A percentile compares a stretch with the other conserved stretches of the same genome.
Conservation (phyloP, 2,888 invertebrate genomes). For the Limulus polyphemus region DNA sequence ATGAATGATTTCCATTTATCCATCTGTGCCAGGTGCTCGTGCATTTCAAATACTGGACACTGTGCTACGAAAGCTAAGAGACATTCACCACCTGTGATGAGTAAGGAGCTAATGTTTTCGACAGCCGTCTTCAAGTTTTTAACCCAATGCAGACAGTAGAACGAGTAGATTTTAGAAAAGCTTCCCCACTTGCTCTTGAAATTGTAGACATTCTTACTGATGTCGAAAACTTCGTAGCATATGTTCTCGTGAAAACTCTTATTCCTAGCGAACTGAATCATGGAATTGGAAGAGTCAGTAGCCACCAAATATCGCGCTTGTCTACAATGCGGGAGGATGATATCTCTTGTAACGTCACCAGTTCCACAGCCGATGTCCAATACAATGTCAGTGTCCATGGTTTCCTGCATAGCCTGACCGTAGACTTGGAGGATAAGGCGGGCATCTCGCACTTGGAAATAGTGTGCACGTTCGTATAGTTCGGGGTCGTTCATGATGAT, state of each 20-base stretch:
- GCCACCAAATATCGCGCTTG: not conserved
- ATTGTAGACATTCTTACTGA: constrained; percentile 8
- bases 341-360: constrained; percentile 16
- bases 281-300: not conserved
- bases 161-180: constrained; percentile 45
- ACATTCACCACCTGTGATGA: constrained; percentile 55
- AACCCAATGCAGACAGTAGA: constrained; percentile 69
- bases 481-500: constrained; percentile 16
- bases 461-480: constrained; percentile 12
- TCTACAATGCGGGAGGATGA: constrained; percentile 8
- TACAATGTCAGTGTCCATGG: constrained; percentile 6
- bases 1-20: constrained; percentile 52
- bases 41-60: constrained; percentile 56
- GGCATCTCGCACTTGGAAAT: constrained; percentile 18
- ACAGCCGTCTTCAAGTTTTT: constrained; percentile 56
- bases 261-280: constrained; percentile 11
- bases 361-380: constrained; percentile 21
- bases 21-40: constrained; percentile 47
- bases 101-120: constrained; percentile 50
- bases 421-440: constrained; percentile 11
- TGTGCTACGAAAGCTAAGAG: constrained; percentile 54
- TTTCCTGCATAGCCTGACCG: constrained; percentile 4
- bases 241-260: constrained; percentile 8
- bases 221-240: constrained; percentile 16
- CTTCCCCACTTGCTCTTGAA: constrained; percentile 16